These are phyloP conservation scores for Nasonia longicornis DNA, from an alignment of 1,140 invertebrate species.

Conservation along the genomic window DNA sequence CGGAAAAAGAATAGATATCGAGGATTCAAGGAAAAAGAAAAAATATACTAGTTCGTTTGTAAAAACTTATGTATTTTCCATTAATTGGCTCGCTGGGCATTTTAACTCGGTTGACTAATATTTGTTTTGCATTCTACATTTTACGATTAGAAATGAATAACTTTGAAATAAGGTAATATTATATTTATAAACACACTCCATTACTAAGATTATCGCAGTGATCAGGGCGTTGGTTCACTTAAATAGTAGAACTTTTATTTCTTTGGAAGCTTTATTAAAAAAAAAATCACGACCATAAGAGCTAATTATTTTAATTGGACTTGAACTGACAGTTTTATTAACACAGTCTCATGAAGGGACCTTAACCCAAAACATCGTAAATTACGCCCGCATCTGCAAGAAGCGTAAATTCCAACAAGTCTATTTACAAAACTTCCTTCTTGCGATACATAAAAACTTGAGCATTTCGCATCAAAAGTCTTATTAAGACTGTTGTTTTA, in stretches of 20 bases:
- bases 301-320: not conserved
- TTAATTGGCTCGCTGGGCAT: not conserved
- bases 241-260: too few species aligned
- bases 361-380: not conserved
- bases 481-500: not conserved
- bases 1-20: not conserved
- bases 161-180: too few species aligned
- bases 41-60: not conserved
- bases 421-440: not conserved
- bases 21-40: not conserved
- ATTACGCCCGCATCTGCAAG: not conserved
- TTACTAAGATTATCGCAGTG: too few species aligned
- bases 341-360: not conserved
- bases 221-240: too few species aligned
- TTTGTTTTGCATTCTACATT: not conserved
- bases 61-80: conserved; percentile 2
- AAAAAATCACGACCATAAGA: not conserved
- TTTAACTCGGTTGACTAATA: not conserved
- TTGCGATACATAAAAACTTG: not conserved
- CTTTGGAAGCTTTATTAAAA: not conserved
- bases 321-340: not conserved
- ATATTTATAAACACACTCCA: too few species aligned
- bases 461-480: not conserved
- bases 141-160: too few species aligned
- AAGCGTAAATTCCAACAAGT: not conserved